Evolutionary conservation across 2,888 invertebrate genomes (phyloP), one percentile per base, ranked within the genome.

Genomic region (Phlogophora meticulosa): DNA sequence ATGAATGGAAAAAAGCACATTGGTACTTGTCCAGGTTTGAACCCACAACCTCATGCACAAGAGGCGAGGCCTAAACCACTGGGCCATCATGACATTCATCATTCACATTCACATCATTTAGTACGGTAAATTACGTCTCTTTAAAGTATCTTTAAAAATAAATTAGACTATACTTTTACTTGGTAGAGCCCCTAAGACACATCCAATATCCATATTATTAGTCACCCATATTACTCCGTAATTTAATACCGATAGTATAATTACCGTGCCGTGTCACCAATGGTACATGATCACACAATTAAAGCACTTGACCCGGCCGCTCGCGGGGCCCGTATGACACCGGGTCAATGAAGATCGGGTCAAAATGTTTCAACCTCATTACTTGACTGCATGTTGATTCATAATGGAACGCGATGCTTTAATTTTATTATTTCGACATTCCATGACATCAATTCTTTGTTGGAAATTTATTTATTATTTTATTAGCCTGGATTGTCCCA

Each of bases 291-390:
- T 59, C 75, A 60, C 45, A 88, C 90, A 93, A 92, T 93, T 92
- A 90, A 89, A 87, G 73, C 91, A 93, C 91, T 94, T 94, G 92
- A 93, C 92, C 93, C 85, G 83, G 48, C 67, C 76, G 61, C 62
- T 81, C 72, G 81, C 61, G 83, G 86, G 87, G 88, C 88, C 85
- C 87, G 84, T 80, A 80, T 86, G 82, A 80, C 76, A 80, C 60
- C 72, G 81, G 89, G 89, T 90, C 90, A 88, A 88, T 88, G 85
- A 86, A 83, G 87, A 66, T 65, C 66, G 83, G 88, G 88, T 88
- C 88, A 87, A 86, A 62, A 85, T 81, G 76, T 72, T 85, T 78
- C 78, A 81, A 85, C 82, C 82, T 80, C 76, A 85, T 85, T 82
- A 77, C 72, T 80, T 77, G 80, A 81, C 72, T 75, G 57, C 69